Evolutionary conservation across 2,113 vertebrate genomes (phyloP), one percentile per base, ranked within the genome.

Genomic region (Nerophis ophidion): DNA sequence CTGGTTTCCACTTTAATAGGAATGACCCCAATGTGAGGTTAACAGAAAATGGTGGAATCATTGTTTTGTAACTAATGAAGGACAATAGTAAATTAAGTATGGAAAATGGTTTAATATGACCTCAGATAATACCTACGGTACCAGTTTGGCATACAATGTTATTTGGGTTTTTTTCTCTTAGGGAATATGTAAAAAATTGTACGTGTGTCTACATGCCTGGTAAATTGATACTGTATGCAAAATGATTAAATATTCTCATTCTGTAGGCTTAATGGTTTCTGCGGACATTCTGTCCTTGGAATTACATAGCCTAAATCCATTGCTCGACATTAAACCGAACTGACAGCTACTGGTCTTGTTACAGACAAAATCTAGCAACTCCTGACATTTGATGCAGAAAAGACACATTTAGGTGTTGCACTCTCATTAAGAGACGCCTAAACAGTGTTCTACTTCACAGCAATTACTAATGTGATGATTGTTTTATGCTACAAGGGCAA

Each of bases 221-320:
- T 16, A 6, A 34, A 44, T 35, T 1, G 34, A 8, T 45, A 38
- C 45, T 46, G 38, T 11, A 35, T 15, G 10, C 6, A 54, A 53
- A 62, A 45, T 9, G 15, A 59, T 26, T 4, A 26, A 26, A 2
- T 26, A 26, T 26, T 26, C 26, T 26, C 26, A 26, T 26, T 26
- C 26, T 26, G 26, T 26, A 26, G 26, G 26, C 26, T 69, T 44
- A 7, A 56, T 65, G 47, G 61, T 61, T 65, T 55, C 38, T 46
- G 9, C 19, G n/a, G 48, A 66, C 44, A 34, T 5, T 63, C 60
- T 51, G 48, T 61, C 51, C 47, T 51, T 46, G 57, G 70, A 26
- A 26, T 26, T 26, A 26, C 26, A 26, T 26, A 26, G 26, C 26
- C 26, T 26, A 26, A 26, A 26, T 26, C 26, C 26, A 26, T 26